phyloP scores from a whole-genome alignment of 2,888 invertebrate genomes.

The Philopedon plagiatum region DNA sequence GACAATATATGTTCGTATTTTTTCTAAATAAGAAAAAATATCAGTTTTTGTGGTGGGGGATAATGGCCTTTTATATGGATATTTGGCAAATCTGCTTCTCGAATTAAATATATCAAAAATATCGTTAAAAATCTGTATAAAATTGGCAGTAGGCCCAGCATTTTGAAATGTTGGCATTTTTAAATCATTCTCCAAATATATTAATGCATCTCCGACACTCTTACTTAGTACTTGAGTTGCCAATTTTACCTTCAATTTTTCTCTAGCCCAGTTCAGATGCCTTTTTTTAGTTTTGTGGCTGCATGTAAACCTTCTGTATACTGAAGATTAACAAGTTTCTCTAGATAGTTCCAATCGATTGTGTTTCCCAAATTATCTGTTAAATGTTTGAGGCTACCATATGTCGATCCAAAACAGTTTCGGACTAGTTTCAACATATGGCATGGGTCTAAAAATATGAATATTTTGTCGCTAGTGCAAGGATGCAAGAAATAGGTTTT shows the following conservation, averaged over 20 bases:
- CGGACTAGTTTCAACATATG: background rate
- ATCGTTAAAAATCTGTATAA: slow-evolving; percentile 16
- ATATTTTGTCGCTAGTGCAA: background rate
- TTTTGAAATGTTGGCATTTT: background rate
- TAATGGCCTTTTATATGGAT: slow-evolving; percentile 7
- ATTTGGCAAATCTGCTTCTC: slow-evolving; percentile 23
- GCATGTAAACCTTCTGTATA: background rate
- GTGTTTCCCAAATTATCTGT: no score
- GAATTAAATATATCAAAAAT: slow-evolving; percentile 33
- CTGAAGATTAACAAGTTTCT: background rate
- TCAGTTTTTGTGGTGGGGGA: background rate
- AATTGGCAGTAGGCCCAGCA: background rate
- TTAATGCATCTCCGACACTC: background rate
- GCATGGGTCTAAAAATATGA: background rate
- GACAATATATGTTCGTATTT: slow-evolving; percentile 6
- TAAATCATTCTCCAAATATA: background rate
- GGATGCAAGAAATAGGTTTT: background rate
- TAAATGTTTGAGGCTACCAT: background rate
- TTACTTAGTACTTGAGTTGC: no score
- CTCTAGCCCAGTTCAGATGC: background rate
- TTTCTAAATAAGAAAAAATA: background rate
- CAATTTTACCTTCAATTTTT: slow-evolving; percentile 5
- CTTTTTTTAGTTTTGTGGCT: background rate
- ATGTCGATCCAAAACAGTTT: background rate
- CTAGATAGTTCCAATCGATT: background rate